A percentile compares a stretch with the other conserved stretches of the same genome.
Conservation (phyloP, 2,797 vertebrate genomes). For the Intellagama lesueurii region DNA sequence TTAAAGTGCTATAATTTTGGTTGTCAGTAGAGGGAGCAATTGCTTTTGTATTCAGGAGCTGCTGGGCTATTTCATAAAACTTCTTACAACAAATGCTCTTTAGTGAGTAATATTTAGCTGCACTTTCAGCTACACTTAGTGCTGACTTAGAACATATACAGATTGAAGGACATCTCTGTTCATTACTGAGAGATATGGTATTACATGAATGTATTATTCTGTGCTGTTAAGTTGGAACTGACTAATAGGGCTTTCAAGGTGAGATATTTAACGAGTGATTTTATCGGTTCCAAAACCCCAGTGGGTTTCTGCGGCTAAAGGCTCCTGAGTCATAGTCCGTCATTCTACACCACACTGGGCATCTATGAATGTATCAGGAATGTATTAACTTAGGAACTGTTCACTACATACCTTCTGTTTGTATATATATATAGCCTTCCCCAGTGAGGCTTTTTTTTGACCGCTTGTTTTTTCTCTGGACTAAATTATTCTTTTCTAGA, state of each 20-base stretch:
- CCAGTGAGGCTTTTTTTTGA: no score
- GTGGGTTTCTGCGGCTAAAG: no score
- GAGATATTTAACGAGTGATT: no score
- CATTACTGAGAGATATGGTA: neutral
- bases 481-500: no score
- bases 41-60: conserved; percentile 52
- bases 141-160: neutral
- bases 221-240: no score
- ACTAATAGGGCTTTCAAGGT: neutral
- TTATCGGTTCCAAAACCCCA: no score
- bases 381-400: neutral
- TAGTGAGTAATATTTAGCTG: conserved; percentile 31
- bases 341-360: neutral
- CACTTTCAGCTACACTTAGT: conserved; percentile 44
- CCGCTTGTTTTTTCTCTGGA: no score
- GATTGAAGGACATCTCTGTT: neutral
- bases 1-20: neutral
- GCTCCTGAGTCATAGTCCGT: neutral
- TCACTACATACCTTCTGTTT: neutral
- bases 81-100: neutral
- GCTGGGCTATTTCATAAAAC: neutral
- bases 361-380: neutral
- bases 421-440: no score
- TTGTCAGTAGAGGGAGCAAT: conserved; percentile 61
- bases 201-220: no score